Conservation (phyloP, 2,113 vertebrate genomes). For the Rhadina sibilatrix region DNA sequence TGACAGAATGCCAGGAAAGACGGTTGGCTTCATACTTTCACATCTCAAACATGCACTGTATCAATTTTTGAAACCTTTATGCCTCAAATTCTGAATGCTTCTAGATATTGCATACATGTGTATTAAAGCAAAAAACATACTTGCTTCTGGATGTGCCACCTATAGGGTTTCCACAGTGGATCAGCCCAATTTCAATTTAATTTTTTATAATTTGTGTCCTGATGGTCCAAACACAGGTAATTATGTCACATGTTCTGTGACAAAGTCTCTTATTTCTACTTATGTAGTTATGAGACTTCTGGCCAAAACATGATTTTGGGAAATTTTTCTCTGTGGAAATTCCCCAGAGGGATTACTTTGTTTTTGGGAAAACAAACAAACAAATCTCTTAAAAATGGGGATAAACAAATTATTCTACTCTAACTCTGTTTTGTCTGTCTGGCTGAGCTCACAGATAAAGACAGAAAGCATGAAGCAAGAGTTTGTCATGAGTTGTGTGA, state of each 20-base stretch:
- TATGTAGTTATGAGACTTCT: neutral
- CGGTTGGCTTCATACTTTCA: neutral
- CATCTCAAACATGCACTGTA: neutral
- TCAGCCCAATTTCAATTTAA: neutral
- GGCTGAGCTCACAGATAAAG: neutral
- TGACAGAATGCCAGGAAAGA: neutral
- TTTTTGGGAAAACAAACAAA: neutral
- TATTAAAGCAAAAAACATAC: neutral
- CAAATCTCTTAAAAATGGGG: neutral
- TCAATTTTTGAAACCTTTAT: neutral
- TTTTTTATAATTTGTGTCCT: neutral
- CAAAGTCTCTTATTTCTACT: neutral
- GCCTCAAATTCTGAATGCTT: neutral
- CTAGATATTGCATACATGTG: neutral
- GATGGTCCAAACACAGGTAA: neutral
- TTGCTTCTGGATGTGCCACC: neutral
- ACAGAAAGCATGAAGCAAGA: neutral
- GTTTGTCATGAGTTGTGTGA: neutral
- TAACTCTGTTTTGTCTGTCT: neutral
- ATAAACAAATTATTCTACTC: neutral
- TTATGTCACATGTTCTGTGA: neutral
- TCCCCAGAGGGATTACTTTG: neutral
- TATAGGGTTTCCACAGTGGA: neutral
- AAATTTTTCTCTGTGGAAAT: neutral
- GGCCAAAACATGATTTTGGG: neutral